Percentiles rank a stretch among this genome's conserved stretches.
Evolutionary conservation across 1,140 invertebrate genomes (phyloP).

Genomic region (Diprion similis): DNA sequence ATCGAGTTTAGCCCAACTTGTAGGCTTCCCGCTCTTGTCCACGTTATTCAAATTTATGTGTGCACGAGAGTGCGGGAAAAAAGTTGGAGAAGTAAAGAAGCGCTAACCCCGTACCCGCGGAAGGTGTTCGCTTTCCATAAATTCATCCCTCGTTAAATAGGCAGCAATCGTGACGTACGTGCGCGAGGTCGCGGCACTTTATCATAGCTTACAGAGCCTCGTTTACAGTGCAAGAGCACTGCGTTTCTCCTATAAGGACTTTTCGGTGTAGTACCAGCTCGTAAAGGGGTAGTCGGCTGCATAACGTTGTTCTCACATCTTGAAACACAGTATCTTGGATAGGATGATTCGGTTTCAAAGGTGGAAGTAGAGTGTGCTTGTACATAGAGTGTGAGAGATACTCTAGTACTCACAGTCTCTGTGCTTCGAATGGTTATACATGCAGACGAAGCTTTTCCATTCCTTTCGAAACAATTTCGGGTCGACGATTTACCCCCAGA

Average conservation of each 20-base stretch:
- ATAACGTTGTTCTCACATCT: not conserved
- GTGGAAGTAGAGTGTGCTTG: not conserved
- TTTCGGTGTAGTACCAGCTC: not conserved
- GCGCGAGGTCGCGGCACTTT: too few relatives aligned
- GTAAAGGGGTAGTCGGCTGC: not conserved
- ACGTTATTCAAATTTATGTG: not conserved
- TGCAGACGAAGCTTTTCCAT: not conserved
- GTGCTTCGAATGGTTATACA: not conserved
- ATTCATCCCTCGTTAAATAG: not conserved
- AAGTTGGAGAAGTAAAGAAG: too few relatives aligned
- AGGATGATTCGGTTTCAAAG: too few relatives aligned
- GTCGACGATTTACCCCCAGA: conserved; percentile 10
- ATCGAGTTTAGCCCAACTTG: not conserved
- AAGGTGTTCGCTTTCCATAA: not conserved
- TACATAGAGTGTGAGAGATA: not conserved
- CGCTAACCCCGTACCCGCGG: not conserved
- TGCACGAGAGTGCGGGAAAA: not conserved
- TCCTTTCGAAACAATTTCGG: conserved; percentile 16
- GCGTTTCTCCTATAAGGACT: not conserved
- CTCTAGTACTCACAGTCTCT: not conserved
- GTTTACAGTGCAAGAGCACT: not conserved
- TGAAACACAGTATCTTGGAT: too few relatives aligned
- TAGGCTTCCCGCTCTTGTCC: not conserved
- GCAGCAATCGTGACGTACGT: not conserved
- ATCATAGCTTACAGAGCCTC: not conserved